Conservation (phyloP, 1,140 invertebrate genomes). For the Drosophila pallidifrons region DNA sequence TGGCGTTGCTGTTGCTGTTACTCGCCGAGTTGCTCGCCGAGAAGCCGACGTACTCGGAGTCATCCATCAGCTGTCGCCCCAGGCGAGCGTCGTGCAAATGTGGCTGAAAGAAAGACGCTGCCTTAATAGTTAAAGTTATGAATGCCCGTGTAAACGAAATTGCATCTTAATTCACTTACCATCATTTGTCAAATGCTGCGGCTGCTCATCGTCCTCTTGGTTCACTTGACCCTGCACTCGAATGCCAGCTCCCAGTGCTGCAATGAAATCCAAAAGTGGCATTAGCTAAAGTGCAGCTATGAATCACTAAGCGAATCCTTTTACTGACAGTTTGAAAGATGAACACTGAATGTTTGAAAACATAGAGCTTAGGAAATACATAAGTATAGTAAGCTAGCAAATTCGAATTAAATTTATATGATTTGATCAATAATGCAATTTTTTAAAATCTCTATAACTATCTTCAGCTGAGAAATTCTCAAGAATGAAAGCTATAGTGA, state of each 20-base stretch:
- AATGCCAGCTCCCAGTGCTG: slow-evolving; percentile 37
- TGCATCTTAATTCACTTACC: slow-evolving; percentile 66
- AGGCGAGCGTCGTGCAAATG: slow-evolving; percentile 67
- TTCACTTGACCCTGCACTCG: not conserved
- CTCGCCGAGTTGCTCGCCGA: slow-evolving; percentile 47
- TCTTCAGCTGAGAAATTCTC: too few relatives aligned
- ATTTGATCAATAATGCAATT: too few relatives aligned
- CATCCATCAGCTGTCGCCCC: slow-evolving; percentile 65
- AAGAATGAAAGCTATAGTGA: too few relatives aligned
- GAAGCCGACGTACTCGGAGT: slow-evolving; percentile 37
- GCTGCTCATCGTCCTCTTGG: slow-evolving; percentile 67
- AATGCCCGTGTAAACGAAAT: slow-evolving; percentile 62
- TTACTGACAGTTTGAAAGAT: not conserved
- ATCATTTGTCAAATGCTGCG: slow-evolving; percentile 73
- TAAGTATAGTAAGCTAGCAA: too few relatives aligned
- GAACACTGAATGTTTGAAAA: too few relatives aligned
- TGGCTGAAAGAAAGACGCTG: slow-evolving; percentile 85
- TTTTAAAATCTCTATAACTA: too few relatives aligned
- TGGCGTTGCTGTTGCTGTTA: slow-evolving; percentile 58
- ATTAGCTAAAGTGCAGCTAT: not conserved
- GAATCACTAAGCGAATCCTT: not conserved
- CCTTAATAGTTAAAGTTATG: slow-evolving; percentile 84
- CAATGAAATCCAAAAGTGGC: not conserved
- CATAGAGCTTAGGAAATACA: too few relatives aligned
- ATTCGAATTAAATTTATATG: too few relatives aligned